These are phyloP conservation scores for Synergus gifuensis DNA, from an alignment of 2,888 invertebrate species.

Conservation along the genomic window DNA sequence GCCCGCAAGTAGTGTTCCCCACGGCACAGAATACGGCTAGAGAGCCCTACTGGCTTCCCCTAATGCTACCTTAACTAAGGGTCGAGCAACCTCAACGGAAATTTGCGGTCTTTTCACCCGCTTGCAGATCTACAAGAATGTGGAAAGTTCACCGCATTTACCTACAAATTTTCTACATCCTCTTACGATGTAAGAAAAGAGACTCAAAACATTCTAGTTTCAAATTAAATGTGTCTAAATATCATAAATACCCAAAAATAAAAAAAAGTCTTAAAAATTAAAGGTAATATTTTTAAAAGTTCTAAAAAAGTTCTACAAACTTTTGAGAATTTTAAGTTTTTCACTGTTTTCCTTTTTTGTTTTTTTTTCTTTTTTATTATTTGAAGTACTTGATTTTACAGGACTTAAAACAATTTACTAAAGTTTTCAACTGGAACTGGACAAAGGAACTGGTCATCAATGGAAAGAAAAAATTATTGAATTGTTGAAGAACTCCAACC, in stretches of 20 bases:
- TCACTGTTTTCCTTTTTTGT: too few species aligned
- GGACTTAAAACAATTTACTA: background rate
- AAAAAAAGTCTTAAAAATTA: too few species aligned
- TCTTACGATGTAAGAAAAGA: background rate
- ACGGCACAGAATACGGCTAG: slow-evolving; percentile 17
- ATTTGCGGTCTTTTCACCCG: slow-evolving; percentile 3
- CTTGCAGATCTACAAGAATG: background rate
- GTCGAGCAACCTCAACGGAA: background rate
- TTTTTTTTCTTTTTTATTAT: too few species aligned
- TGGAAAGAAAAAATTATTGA: background rate
- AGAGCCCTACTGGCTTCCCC: slow-evolving; percentile 3
- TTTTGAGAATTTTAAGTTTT: too few species aligned
- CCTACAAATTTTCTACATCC: background rate
- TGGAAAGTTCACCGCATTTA: background rate
- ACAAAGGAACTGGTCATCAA: background rate
- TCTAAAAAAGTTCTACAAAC: too few species aligned
- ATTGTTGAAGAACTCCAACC: background rate
- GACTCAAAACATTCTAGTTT: background rate
- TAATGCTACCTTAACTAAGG: slow-evolving; percentile 46
- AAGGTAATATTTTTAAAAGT: too few species aligned
- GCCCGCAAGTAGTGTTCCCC: slow-evolving; percentile 56
- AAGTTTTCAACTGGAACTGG: background rate
- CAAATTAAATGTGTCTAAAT: background rate
- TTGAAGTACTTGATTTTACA: too few species aligned
- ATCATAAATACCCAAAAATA: too few species aligned